Evolutionary conservation across 2,888 invertebrate genomes (phyloP), one percentile per base, ranked within the genome.

Genomic region (Lumbricus terrestris): DNA sequence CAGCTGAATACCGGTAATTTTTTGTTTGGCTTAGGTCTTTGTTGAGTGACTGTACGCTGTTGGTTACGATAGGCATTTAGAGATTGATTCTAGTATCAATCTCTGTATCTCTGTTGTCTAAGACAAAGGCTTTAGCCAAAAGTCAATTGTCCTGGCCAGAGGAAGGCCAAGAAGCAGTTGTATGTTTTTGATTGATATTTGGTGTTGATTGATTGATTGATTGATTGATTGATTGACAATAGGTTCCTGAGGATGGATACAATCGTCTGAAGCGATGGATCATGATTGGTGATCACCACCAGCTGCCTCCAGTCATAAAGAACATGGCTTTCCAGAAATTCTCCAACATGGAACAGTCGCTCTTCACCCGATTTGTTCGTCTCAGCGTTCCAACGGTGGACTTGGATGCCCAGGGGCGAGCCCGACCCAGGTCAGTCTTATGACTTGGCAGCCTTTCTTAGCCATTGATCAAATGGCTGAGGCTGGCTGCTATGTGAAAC

Each of bases 241-340:
- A 96, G 96, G 99, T 99, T 95, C 99, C 99, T 0, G 97, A 98
- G 95, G 98, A 99, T 94, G 99, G 98, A 0, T 97, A 97, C 93
- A 99, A 98, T 94, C 96, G 99, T 0, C 96, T 99, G 91, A 99
- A 99, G 95, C 96, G 99, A 33, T 99, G 99, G 99, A 99, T 99
- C 93, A 99, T 99, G 99, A 99, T 99, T 93, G 99, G 99, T 0
- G 99, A 96, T 95, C 99, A 99, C 95, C 98, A 99, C 95, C 99
- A 99, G 95, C 96, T 99, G 93, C 99, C 99, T 0, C 99, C 99
- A 0, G 99, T 99, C 23, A 99, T 99, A 88, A 99, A 99, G 95
- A 99, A 99, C 95, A 99, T 99, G 98, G 99, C 99, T 16, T 99
- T 99, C 96, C 99, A 99, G 95, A 99, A 99, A 95, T 99, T 98